Base-by-base conservation (phyloP, 2,113 vertebrate species). In the Chelonoidis abingdonii region DNA sequence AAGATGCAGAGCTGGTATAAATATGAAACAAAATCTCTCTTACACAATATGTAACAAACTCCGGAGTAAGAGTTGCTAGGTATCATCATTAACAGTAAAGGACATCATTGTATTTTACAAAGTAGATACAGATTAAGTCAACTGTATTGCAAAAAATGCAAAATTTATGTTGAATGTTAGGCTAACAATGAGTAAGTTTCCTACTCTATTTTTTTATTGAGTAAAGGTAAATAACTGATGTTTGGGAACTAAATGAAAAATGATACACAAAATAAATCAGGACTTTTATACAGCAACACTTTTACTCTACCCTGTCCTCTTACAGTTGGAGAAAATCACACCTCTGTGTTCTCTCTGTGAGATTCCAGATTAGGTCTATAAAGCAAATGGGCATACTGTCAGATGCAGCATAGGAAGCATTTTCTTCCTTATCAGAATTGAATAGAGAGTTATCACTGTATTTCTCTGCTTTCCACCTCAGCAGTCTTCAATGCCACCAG, bases 1-100 rank as follows among this genome's bases (percentile, higher is more conserved):
- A 91, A 80, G 35, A 41, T 84, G 50, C 65, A 88, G 62, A 89
- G 83, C 54, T 31, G 19, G 38, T 54, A 87, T 52, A 88, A 84
- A 76, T 29, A 81, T 47, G 6, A 35, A 27, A 89, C 93, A 93
- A 78, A 53, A 1, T 56, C 24, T 80, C 9, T 50, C 47, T 83
- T 31, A 65, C 4, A 65, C 17, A 83, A 47, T 44, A 14, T 13
- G 29, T 47, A 89, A 52, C 56, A 76, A 72, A 25, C 54, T 49
- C 47, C 14, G 85, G 53, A 92, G 56, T 22, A 89, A 52, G 53
- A 14, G 92, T 76, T 84, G 87, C n/a, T 41, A 87, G 44, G 44
- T 78, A 90, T 89, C 54, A 75, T 57, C 12, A 87, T 83, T 91
- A 69, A 69, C 10, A 9, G 35, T 69, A 69, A 69, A 21, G 35